Evolutionary conservation across 1,140 invertebrate genomes (phyloP).

Genomic region (Drepana arcuata): DNA sequence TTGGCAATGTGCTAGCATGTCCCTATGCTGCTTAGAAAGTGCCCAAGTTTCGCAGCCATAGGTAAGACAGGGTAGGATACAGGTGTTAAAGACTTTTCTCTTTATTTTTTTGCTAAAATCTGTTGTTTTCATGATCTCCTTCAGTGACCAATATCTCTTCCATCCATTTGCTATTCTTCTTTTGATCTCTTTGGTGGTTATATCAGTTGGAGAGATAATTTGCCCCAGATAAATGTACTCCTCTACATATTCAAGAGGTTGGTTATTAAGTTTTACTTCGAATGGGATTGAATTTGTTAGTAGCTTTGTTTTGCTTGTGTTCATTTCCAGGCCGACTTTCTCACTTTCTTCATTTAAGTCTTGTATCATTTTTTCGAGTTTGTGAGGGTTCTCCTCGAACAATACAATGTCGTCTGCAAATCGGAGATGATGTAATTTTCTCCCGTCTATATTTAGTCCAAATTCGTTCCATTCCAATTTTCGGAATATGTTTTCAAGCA

Average conservation of each 20-base stretch:
- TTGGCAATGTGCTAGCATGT: neutral
- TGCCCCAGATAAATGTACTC: constrained; percentile 1
- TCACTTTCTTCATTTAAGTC: neutral
- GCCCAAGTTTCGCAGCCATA: neutral
- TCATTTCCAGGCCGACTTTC: neutral
- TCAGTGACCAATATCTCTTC: neutral
- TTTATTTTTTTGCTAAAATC: neutral
- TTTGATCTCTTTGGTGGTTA: neutral
- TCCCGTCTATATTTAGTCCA: constrained; percentile 11
- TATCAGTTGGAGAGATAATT: neutral
- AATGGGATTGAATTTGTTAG: neutral
- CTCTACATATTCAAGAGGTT: neutral
- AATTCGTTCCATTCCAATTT: constrained; percentile 7
- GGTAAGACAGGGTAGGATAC: neutral
- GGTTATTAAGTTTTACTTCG: neutral
- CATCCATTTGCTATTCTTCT: neutral
- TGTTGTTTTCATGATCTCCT: neutral
- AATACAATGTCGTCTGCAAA: neutral
- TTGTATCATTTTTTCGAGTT: neutral
- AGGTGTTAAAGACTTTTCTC: neutral
- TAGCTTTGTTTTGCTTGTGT: neutral
- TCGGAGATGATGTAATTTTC: neutral
- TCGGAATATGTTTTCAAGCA: neutral
- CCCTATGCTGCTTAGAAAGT: neutral
- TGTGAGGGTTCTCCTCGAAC: neutral